Evolutionary conservation across 2,797 vertebrate genomes (phyloP), one percentile per base, ranked within the genome.

Genomic region (Sebastes iracundus): DNA sequence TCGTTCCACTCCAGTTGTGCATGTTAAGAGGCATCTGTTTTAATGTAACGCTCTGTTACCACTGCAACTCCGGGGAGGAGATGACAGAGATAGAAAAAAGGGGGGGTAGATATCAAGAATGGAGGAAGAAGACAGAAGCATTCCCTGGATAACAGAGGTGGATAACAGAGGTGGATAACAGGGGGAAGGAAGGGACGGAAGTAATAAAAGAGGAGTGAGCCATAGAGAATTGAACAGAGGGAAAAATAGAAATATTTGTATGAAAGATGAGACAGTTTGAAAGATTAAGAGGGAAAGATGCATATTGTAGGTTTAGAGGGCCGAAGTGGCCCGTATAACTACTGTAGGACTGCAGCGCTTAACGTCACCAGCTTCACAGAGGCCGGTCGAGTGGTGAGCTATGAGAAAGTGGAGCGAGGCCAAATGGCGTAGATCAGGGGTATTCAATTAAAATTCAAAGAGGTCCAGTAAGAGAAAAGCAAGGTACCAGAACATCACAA

Each of bases 21-120:
- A 81, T 85, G 80, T 75, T 61, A 75, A 65, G 28, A 79, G 53
- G 53, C 86, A 91, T 89, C 84, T 89, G 87, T 71, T 87, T 4
- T 56, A 76, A 80, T 75, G 75, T 53, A 32, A 58, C 1, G 61
- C 72, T 79, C 52, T 60, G 79, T 72, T 75, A 60, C 18, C 46
- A 16, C 61, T 25, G 76, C 42, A 42, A 73, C 85, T 82, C 79
- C 28, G 20, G 80, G 55, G 87, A 80, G 46, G 30, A 30, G 22
- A 65, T 8, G 49, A 46, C 49, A 46, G 42, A 35, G n/a, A 75
- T 22, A 25, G 38, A 27, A 27, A 9, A 42, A 16, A 13, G 35
- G 8, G 23, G 27, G 23, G 20, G 28, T 12, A 9, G 49, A 20
- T 23, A 28, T 46, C 42, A 27, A 62, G 22, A 5, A 35, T 10